phyloP scores from a whole-genome alignment of 1,140 invertebrate genomes.

The Rhagoletis zephyria region DNA sequence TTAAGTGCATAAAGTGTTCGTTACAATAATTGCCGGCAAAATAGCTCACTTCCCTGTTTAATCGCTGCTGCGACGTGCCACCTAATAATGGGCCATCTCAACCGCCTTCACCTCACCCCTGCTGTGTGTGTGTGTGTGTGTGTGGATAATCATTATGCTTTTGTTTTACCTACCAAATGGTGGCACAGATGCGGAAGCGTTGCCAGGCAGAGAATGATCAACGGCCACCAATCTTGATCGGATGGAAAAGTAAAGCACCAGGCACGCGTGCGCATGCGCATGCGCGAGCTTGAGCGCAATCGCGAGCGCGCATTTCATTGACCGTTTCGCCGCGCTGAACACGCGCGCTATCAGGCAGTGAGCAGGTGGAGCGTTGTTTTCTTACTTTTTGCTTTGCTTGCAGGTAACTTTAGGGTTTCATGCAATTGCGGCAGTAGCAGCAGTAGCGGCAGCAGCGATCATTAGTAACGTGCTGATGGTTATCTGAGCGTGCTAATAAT shows the following conservation, averaged over 20 bases:
- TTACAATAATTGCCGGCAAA: conserved; percentile 50
- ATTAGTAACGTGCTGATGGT: conserved; percentile 36
- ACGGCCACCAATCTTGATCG: conserved; percentile 4
- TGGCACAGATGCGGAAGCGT: conserved; percentile 13
- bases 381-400: background rate
- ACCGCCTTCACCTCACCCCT: background rate
- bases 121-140: background rate
- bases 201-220: background rate
- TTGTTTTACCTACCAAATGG: background rate
- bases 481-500: conserved; percentile 51
- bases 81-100: conserved; percentile 3
- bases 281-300: background rate
- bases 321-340: conserved; percentile 33
- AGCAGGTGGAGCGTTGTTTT: conserved; percentile 21
- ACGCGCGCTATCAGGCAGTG: conserved; percentile 22
- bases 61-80: conserved; percentile 12
- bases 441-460: conserved; percentile 23
- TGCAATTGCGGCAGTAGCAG: conserved; percentile 4
- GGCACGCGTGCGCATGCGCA: background rate
- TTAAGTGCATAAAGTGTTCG: conserved; percentile 33
- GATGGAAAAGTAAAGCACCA: conserved; percentile 33
- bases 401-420: background rate
- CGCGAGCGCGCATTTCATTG: conserved; percentile 46
- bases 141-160: background rate
- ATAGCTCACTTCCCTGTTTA: conserved; percentile 46